Conservation (phyloP, 2,888 invertebrate genomes). For the Tineola bisselliella region DNA sequence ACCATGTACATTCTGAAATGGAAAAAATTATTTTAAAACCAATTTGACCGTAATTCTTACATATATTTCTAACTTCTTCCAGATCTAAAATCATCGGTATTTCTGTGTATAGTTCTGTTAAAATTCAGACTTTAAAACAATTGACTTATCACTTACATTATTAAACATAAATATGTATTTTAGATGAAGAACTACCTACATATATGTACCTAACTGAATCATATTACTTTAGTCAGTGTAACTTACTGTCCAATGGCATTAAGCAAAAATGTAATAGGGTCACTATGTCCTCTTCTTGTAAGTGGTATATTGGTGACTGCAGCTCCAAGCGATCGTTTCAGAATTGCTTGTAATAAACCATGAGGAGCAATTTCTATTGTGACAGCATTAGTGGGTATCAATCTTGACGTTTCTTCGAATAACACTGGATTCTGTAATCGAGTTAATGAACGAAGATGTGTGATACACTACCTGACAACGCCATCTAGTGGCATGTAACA, state of each 20-base stretch:
- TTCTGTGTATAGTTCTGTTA: not conserved
- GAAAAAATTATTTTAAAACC: too few relatives aligned
- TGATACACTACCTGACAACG: too few relatives aligned
- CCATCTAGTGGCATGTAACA: too few relatives aligned
- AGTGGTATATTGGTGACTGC: conserved; percentile 75
- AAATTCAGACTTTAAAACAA: not conserved
- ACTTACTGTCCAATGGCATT: conserved; percentile 72
- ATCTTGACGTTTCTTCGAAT: conserved; percentile 81
- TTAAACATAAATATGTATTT: too few relatives aligned
- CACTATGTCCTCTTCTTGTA: conserved; percentile 74
- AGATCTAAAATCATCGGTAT: too few relatives aligned
- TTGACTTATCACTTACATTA: not conserved
- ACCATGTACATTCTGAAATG: conserved; percentile 72
- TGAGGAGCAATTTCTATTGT: conserved; percentile 91
- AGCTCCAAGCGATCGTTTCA: conserved; percentile 75
- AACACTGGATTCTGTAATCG: conserved; percentile 67
- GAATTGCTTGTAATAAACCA: conserved; percentile 85
- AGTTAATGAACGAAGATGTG: not conserved
- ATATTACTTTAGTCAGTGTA: not conserved
- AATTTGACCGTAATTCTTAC: too few relatives aligned
- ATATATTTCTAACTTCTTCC: too few relatives aligned
- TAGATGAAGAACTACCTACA: too few relatives aligned
- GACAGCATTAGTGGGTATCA: conserved; percentile 82
- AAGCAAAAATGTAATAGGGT: conserved; percentile 66
- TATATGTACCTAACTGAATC: too few relatives aligned